Conservation (phyloP, 2,797 vertebrate genomes). For the Mionectes olivaceus region DNA sequence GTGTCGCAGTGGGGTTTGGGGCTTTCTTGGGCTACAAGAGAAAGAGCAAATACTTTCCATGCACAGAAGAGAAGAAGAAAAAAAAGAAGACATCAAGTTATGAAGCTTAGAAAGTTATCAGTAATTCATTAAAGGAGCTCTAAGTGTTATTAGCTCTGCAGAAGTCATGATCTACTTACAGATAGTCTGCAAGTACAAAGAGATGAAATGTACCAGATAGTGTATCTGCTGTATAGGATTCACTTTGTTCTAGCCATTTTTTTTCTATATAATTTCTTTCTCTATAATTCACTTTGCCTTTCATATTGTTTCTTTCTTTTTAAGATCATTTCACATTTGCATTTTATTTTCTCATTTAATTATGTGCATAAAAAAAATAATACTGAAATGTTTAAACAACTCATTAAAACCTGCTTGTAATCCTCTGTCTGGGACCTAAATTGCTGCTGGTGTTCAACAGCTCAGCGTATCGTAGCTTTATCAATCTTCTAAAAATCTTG, state of each 20-base stretch:
- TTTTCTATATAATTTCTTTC: not conserved
- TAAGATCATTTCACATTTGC: not conserved
- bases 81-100: not conserved
- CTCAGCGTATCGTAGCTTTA: not conserved
- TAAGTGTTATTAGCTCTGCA: slow-evolving; percentile 24
- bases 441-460: not conserved
- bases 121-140: slow-evolving; percentile 9
- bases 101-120: not conserved
- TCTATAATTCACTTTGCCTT: slow-evolving; percentile 10
- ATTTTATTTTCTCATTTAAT: not conserved
- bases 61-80: not conserved
- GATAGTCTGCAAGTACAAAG: not conserved
- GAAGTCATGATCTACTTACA: not conserved
- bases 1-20: fast-evolving
- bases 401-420: slow-evolving; percentile 13
- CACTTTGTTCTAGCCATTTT: not conserved
- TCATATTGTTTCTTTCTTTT: not conserved
- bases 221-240: not conserved
- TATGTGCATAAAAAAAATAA: not conserved
- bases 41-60: not conserved
- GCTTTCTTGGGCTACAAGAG: not conserved
- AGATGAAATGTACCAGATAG: not conserved
- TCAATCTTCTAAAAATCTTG: not conserved
- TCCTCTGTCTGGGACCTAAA: not conserved
- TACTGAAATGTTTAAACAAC: not conserved